Evolutionary conservation across 2,888 invertebrate species (phyloP), one percentile per base, ranked within the genome.

Genomic region (Lamellibrachia columna): DNA sequence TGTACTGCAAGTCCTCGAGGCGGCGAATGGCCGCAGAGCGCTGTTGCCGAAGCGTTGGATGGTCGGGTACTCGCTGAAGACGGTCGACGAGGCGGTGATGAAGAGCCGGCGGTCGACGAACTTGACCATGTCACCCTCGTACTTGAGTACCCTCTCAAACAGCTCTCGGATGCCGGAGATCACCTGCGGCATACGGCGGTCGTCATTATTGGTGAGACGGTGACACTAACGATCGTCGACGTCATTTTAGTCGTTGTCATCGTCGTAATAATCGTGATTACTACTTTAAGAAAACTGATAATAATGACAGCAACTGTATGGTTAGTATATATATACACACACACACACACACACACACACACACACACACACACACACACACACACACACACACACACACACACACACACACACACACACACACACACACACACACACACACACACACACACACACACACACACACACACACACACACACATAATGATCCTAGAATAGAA

Each of bases 131-230:
- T 96, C 95, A 2, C 95, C 95, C 92, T 95, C 95, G 93, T 96
- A 96, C 93, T 96, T 96, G 60, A 96, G 92, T 22, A 96, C 94
- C 7, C 96, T 96, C 92, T 96, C 96, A 0, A 96, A 95, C 3
- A 96, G 94, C 93, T 96, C 96, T 8, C 96, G 93, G 9, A 96
- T 94, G 1, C 96, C 96, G 28, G 95, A 94, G 15, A 94, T 91
- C 15, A 75, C 75, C 75, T 75, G 75, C 4, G n/a, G 75, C 75
- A 75, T 75, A 75, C 3, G 75, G 22, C 15, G 3, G 75, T 40
- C 40, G 40, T 40, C 40, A 40, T 0, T 40, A 40, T 40, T 1
- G 6, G 22, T 75, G 22, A 75, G 75, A 55, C 8, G 55, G 55
- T 7, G 55, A 55, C 55, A 3, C 55, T 9, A 55, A 55, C 9